phyloP scores from a whole-genome alignment of 2,888 invertebrate species.

The Spisula subtruncata region DNA sequence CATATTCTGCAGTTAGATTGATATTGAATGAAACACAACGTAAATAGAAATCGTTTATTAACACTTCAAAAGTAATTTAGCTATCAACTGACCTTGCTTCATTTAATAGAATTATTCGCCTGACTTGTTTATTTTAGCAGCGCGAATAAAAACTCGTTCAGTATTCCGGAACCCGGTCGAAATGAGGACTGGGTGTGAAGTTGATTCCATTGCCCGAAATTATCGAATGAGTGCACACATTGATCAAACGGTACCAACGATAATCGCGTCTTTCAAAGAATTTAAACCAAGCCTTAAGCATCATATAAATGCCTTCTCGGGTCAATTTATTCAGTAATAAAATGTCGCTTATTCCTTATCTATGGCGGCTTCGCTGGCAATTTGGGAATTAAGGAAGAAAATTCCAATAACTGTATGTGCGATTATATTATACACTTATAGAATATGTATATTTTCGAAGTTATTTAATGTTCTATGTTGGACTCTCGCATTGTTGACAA shows the following conservation, averaged over 20 bases:
- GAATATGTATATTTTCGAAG: not conserved
- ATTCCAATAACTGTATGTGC: not conserved
- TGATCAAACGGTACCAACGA: not conserved
- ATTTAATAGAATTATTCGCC: slow-evolving; percentile 15
- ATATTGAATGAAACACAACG: no score
- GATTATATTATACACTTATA: not conserved
- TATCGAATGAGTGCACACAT: not conserved
- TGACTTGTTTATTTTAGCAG: not conserved
- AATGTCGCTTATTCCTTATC: not conserved
- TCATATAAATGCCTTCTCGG: not conserved
- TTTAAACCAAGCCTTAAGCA: not conserved
- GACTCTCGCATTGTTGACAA: no score
- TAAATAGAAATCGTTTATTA: not conserved
- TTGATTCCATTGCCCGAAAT: not conserved
- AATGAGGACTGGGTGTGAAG: slow-evolving; percentile 2
- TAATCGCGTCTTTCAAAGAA: not conserved
- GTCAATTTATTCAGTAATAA: not conserved
- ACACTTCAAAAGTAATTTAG: not conserved
- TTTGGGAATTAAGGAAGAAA: not conserved
- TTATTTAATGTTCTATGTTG: not conserved
- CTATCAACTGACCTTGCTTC: slow-evolving; percentile 5
- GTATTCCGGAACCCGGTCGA: not conserved
- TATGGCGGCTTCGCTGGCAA: not conserved
- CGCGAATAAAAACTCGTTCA: slow-evolving; percentile 2
- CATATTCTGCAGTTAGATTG: not conserved